Evolutionary conservation across 37 sponge, comb jelly and placozoan genomes (phyloP), one percentile per base, ranked within the genome.

Genomic region (Amphimedon queenslandica): DNA sequence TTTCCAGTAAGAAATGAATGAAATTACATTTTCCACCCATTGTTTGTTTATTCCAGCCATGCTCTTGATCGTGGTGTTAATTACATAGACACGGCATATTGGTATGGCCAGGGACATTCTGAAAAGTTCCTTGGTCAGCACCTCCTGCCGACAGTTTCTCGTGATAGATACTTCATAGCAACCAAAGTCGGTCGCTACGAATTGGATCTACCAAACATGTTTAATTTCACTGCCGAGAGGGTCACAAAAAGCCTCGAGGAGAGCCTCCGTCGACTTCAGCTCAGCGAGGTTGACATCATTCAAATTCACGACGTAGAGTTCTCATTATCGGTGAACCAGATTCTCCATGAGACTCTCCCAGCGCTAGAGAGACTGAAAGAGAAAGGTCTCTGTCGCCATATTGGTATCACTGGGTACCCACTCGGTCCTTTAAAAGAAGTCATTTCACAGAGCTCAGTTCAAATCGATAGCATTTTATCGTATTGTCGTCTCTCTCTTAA

Each of bases 401-500:
- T 97, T 57, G 99, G 99, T 0, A 88, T 97, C 40, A 91, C 99
- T 37, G 92, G 99, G 1, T 94, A 97, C 41, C 87, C 92, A 37
- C 33, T 94, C 47, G 58, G 42, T 28, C 61, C 74, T 16, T 55
- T 91, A 21, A 85, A 65, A 64, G 67, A 74, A 23, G 41, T 92
- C 3, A 39, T 89, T 1, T 72, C 77, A 28, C 51, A 67, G 8
- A 85, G 81, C 43, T 42, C 41, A 0, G 84, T 94, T 5, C 68
- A 85, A 47, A 80, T 97, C 43, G 95, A 97, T 70, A 75, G 78
- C 42, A 84, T 94, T 1, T 55, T 97, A 40, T 64, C 85, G 0
- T 97, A 97, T 73, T 79, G 90, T 63, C 86, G 82, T n/a, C 77
- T 87, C 23, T 76, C 85, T 1, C 64, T 97, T 27, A 79, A 86